Evolutionary conservation across 2,113 vertebrate species (phyloP).

Genomic region (Dermatemys mawii): DNA sequence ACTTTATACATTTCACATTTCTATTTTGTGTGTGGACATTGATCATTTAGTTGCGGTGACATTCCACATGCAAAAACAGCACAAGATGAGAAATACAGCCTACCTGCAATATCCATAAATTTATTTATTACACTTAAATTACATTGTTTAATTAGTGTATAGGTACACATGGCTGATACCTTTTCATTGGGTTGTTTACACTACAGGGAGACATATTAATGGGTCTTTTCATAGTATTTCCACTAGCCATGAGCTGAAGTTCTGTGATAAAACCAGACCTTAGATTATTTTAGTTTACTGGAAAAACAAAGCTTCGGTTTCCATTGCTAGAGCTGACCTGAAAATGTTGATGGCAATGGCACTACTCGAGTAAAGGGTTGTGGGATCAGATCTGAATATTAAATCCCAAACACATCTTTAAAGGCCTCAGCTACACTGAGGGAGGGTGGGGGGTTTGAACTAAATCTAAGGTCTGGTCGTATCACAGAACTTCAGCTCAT

Average conservation of each 20-base stretch:
- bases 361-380: background rate
- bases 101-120: conserved; percentile 3
- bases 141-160: background rate
- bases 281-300: conserved; percentile 43
- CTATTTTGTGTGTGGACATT: background rate
- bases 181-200: conserved; percentile 14
- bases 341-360: background rate
- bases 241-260: conserved; percentile 19
- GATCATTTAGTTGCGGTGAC: background rate
- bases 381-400: background rate
- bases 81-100: background rate
- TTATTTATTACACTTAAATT: background rate
- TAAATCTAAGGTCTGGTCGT: conserved; percentile 17
- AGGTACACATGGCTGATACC: background rate
- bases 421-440: too few species aligned
- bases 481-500: conserved; percentile 1
- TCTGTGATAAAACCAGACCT: background rate
- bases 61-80: background rate
- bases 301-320: conserved; percentile 13
- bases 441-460: too few species aligned
- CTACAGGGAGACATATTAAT: background rate
- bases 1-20: background rate
- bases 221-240: background rate
- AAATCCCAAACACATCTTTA: background rate
- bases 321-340: conserved; percentile 43